Percentiles rank a stretch among this genome's conserved stretches.
Conservation (phyloP, 2,797 vertebrate species). For the Pyrocephalus nanus region DNA sequence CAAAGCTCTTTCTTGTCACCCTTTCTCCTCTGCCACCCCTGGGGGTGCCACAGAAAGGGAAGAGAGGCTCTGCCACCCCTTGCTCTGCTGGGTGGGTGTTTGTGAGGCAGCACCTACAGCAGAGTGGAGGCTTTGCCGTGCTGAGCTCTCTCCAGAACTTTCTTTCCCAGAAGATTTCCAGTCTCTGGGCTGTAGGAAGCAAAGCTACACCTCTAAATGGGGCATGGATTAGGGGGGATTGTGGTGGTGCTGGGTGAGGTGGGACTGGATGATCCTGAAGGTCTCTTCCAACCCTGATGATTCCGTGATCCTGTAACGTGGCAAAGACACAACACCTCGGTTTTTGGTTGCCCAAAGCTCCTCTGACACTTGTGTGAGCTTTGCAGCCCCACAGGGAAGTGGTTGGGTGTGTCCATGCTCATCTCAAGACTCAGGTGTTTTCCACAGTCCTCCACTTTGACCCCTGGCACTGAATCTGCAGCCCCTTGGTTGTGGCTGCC, state of each 20-base stretch:
- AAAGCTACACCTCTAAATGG: background rate
- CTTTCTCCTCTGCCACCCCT: background rate
- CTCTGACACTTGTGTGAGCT: background rate
- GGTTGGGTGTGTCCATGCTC: too few relatives aligned
- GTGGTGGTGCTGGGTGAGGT: background rate
- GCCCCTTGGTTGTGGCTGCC: background rate
- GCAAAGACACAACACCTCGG: background rate
- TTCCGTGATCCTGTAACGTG: background rate
- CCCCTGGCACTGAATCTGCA: background rate
- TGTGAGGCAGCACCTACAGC: background rate
- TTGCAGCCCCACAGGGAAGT: background rate
- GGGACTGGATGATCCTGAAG: fast-evolving
- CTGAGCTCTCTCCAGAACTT: background rate
- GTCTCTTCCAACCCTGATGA: background rate
- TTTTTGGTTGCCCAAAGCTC: background rate
- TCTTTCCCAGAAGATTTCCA: background rate
- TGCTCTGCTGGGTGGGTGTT: background rate
- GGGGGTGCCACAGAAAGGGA: background rate
- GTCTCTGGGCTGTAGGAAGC: background rate
- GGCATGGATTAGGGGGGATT: background rate
- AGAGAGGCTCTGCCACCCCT: background rate
- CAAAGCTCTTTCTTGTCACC: background rate
- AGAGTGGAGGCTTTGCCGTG: background rate
- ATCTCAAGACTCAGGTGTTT: background rate
- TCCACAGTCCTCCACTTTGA: background rate